Conservation (phyloP, 2,113 vertebrate species). For the Anguilla japonica region DNA sequence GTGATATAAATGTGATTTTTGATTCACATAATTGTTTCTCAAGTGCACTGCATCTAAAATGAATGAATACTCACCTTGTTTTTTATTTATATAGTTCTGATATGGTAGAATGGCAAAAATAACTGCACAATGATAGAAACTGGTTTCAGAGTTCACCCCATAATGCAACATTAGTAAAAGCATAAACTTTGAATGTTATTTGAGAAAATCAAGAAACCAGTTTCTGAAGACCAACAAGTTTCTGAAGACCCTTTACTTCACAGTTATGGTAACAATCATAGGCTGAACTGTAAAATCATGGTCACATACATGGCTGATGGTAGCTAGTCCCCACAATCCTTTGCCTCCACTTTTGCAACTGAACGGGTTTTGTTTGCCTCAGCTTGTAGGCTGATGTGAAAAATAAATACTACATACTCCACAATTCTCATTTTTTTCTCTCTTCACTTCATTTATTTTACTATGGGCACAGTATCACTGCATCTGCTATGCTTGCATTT, state of each 20-base stretch:
- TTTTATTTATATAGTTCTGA: background rate
- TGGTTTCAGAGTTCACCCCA: background rate
- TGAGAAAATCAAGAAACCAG: background rate
- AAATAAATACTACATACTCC: background rate
- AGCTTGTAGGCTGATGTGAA: background rate
- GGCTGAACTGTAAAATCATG: background rate
- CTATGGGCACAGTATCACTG: background rate
- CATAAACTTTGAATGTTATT: background rate
- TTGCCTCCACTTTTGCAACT: background rate
- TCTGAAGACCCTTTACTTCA: background rate
- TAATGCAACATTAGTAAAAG: background rate
- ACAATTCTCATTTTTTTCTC: background rate
- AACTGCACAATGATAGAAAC: background rate
- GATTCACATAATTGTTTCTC: background rate
- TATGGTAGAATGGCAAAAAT: background rate
- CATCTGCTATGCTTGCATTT: background rate
- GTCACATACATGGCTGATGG: background rate
- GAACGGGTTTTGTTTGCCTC: conserved; percentile 5
- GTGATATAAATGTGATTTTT: background rate
- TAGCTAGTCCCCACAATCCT: conserved; percentile 12
- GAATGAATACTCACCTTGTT: background rate
- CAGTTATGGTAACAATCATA: background rate
- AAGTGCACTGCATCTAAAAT: background rate
- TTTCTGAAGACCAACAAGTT: background rate
- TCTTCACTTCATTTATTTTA: background rate